These are phyloP conservation scores for Euplexia lucipara DNA, from an alignment of 2,888 invertebrate species.

Conservation along the genomic window DNA sequence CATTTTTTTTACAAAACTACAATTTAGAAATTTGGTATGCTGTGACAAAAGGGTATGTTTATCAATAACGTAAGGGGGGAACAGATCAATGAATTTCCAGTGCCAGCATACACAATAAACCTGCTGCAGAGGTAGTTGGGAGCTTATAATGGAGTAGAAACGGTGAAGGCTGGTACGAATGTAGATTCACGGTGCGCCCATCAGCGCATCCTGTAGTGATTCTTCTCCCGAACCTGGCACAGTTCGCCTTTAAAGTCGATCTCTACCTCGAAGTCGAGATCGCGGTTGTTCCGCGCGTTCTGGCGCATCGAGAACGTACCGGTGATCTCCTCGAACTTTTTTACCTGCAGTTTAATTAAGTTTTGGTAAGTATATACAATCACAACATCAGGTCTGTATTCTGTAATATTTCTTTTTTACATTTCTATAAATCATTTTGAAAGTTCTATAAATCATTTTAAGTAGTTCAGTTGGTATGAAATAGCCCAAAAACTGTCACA, in stretches of 20 bases:
- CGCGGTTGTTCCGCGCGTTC: constrained; percentile 98
- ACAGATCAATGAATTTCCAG: neutral
- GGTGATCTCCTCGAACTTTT: constrained; percentile 97
- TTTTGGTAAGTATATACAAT: constrained; percentile 40
- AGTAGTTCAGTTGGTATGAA: no score
- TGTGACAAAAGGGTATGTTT: no score
- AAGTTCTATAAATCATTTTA: no score
- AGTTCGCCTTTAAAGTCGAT: constrained; percentile 98
- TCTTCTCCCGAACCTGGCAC: constrained; percentile 96
- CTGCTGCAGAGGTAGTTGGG: constrained; percentile 1
- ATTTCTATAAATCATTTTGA: no score
- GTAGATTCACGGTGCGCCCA: constrained; percentile 14
- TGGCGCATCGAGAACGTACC: constrained; percentile 98
- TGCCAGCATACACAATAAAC: constrained; percentile 2
- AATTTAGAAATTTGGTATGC: no score
- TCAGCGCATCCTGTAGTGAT: constrained; percentile 98
- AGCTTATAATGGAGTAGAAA: constrained; percentile 22
- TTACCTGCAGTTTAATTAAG: constrained; percentile 88
- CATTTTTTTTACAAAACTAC: no score
- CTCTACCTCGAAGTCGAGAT: constrained; percentile 98
- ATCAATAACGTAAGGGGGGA: neutral
- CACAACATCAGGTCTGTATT: no score
- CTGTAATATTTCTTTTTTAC: no score
- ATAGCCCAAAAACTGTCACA: no score
- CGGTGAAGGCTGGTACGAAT: constrained; percentile 53